Evolutionary conservation across 2,797 vertebrate species (phyloP), one percentile per base, ranked within the genome.

Genomic region (Galago senegalensis): DNA sequence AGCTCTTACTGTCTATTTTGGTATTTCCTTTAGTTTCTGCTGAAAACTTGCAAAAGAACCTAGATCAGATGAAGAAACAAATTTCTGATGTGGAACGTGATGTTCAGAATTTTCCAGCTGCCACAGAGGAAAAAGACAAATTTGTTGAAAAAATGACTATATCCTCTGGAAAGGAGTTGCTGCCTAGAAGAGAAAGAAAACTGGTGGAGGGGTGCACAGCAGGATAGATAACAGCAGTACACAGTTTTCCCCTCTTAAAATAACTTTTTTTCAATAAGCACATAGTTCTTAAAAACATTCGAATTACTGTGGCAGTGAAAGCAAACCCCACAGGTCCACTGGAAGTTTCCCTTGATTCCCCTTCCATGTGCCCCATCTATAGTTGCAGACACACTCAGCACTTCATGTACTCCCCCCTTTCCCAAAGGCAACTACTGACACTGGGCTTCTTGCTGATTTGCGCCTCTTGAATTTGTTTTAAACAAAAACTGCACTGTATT

Each of bases 141-240:
- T 99, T 99, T 98, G 98, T 97, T 70, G 98, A 99, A 97, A 99
- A 99, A 98, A 99, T 99, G 99, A 98, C 98, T 1, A 99, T 99
- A 99, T 99, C 99, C 99, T 99, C 98, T 98, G 58, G 31, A 49
- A 93, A n/a, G 81, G 29, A 83, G 4, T 89, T 92, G 46, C 31
- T 67, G 17, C 13, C 17, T 90, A 25, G 53, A 70, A 92, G 40
- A 75, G 73, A 83, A 58, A 37, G 40, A 89, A 84, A 63, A 31
- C 49, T 31, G 10, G 0, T 21, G 25, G 40, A 4, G 3, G 46
- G 6, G 4, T 3, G 46, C 40, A 65, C 20, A 65, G 29, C 16
- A 21, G 58, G 18, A 20, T n/a, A 73, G 12, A 56, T 76, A n/a
- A n/a, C 13, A 29, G 31, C 11, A 43, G 13, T 37, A 5, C 12